Evolutionary conservation across 2,888 invertebrate species (phyloP).

Genomic region (Drosophila neotestacea): DNA sequence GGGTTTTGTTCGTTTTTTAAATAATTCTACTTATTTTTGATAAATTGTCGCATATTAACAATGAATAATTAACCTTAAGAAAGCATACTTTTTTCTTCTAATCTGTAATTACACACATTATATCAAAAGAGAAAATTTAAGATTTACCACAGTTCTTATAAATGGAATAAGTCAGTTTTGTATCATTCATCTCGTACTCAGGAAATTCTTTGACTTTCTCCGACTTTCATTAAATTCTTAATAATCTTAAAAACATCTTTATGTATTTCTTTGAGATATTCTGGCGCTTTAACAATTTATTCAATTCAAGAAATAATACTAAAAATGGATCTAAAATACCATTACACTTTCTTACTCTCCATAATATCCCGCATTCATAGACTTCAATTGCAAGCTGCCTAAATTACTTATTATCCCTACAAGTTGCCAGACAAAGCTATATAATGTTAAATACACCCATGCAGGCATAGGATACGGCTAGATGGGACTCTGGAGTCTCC

Average conservation of each 20-base stretch:
- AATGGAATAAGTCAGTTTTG: too few relatives aligned
- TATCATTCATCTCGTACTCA: too few relatives aligned
- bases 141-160: too few relatives aligned
- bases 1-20: too few relatives aligned
- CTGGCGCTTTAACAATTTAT: neutral
- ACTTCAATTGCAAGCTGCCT: conserved; percentile 12
- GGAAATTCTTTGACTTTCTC: neutral
- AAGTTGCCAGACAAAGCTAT: conserved; percentile 18
- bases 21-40: too few relatives aligned
- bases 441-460: conserved; percentile 54
- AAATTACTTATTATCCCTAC: conserved; percentile 21
- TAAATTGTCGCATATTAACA: too few relatives aligned
- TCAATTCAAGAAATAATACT: neutral
- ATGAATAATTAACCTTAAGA: too few relatives aligned
- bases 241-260: neutral
- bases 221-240: neutral
- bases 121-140: too few relatives aligned
- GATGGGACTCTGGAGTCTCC: neutral
- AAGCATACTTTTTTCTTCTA: too few relatives aligned
- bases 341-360: neutral
- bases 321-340: neutral
- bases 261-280: neutral
- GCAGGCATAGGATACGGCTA: neutral
- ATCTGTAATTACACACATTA: too few relatives aligned
- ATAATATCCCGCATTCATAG: neutral